Percentiles rank a stretch among this genome's conserved stretches.
These are phyloP conservation scores for Hippopotamyrus pictus DNA, from an alignment of 2,797 vertebrate species.

Conservation along the genomic window DNA sequence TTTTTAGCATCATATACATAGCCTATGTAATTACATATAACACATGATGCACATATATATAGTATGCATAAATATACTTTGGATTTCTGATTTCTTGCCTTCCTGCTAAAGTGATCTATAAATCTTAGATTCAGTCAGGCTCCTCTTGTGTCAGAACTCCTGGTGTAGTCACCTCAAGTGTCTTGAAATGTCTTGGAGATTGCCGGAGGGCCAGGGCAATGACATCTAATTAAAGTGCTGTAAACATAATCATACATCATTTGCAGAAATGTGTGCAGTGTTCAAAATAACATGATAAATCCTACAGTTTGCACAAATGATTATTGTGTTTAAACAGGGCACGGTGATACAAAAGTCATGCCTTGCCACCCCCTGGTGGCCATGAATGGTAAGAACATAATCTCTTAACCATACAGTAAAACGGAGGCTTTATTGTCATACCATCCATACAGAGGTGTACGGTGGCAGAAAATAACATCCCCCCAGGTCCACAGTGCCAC, in stretches of 20 bases:
- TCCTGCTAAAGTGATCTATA: not conserved
- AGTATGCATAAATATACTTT: not conserved
- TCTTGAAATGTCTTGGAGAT: not conserved
- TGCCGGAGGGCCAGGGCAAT: not conserved
- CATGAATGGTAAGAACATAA: not conserved
- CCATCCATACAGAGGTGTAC: not conserved
- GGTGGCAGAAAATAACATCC: not conserved
- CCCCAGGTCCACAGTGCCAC: not conserved
- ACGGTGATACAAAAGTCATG: too few relatives aligned
- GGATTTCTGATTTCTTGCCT: not conserved
- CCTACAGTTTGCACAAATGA: not conserved
- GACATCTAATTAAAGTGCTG: not conserved
- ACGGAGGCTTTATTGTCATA: not conserved
- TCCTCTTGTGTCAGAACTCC: not conserved
- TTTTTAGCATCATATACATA: not conserved
- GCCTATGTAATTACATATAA: not conserved
- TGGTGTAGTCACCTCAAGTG: not conserved
- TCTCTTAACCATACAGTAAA: not conserved
- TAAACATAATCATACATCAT: not conserved
- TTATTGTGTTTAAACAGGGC: not conserved
- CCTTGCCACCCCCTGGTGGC: conserved; percentile 2
- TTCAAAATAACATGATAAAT: not conserved
- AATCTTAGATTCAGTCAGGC: not conserved
- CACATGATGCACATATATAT: not conserved
- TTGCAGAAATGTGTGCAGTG: not conserved